Base-by-base conservation (phyloP, 2,797 vertebrate genomes). In the Lutra lutra region DNA sequence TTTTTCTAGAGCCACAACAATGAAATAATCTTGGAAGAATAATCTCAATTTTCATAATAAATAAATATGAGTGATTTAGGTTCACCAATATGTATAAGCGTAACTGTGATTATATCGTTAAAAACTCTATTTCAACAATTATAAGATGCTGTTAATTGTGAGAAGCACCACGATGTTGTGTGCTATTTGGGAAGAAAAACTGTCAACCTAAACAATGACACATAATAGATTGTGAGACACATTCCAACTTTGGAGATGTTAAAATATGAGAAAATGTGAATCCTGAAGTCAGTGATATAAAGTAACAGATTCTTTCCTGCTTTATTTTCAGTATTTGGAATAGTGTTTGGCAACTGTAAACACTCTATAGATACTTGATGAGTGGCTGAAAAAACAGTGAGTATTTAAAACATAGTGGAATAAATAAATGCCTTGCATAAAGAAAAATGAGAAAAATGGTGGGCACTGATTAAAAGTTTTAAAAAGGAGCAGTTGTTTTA, bases 361-460 rank as follows among this genome's bases (percentile, higher is more conserved):
- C 64, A 78, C 5, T 54, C 82, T 60, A 60, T 35, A 83, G 84
- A 32, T 84, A 91, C 35, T 48, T 96, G 13, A 13, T 48, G 29
- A 94, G 15, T 86, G 21, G 46, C 70, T 70, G 40, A 68, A 94
- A 87, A 97, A 85, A 79, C 21, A 82, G 21, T 84, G 35, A 48
- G 13, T 78, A 89, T 56, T 79, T 75, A 40, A 95, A 93, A 68
- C 25, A 94, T 1, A 82, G 86, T 27, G 40, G 83, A 91, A 77
- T 48, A 85, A 21, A 73, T 12, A 87, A 58, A 32, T 75, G 79
- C 11, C 56, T 80, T 85, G 23, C 51, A 75, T 43, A 77, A 20
- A 75, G 23, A n/a, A 92, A 75, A 96, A 91, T 88, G 40, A 79
- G 43, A 27, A 95, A 88, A 94, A 88, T 27, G 29, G 12, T 78